Conservation (phyloP, 2,888 invertebrate species). For the Plagodis pulveraria region DNA sequence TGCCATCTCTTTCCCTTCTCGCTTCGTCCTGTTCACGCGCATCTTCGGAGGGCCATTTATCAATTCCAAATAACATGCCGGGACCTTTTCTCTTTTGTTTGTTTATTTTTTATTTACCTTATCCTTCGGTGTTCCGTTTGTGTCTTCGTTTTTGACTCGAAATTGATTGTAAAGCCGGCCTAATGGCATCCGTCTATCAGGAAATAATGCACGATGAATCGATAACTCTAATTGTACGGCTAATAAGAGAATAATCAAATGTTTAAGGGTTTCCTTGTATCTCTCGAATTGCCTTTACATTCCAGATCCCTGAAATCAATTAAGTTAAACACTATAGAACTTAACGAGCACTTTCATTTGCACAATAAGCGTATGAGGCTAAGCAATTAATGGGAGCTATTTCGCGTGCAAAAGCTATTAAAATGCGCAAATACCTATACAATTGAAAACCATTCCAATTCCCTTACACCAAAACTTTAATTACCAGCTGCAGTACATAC, state of each 20-base stretch:
- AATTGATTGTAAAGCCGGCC: constrained; percentile 81
- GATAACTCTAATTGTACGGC: constrained; percentile 72
- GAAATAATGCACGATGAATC: constrained; percentile 69
- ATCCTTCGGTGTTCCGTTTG: constrained; percentile 74
- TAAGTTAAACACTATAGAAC: constrained; percentile 22
- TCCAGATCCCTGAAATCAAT: too few species aligned
- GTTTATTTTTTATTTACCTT: constrained; percentile 82
- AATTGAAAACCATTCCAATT: constrained; percentile 62
- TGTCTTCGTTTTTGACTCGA: constrained; percentile 70
- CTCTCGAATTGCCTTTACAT: constrained; percentile 40
- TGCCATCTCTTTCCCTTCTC: constrained; percentile 64
- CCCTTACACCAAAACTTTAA: constrained; percentile 57
- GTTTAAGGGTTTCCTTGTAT: constrained; percentile 43
- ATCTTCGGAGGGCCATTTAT: constrained; percentile 81
- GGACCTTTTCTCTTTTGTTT: constrained; percentile 78
- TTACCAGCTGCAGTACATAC: constrained; percentile 55
- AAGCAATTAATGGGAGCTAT: constrained; percentile 69
- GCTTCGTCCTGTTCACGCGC: constrained; percentile 69
- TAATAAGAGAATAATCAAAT: constrained; percentile 64
- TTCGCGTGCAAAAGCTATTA: constrained; percentile 69
- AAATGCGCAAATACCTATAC: constrained; percentile 52
- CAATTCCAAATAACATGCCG: constrained; percentile 84
- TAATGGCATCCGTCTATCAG: constrained; percentile 72
- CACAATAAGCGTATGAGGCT: constrained; percentile 54
- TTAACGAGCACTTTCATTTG: constrained; percentile 52